Percentiles rank a stretch among this genome's conserved stretches.
Conservation (phyloP, 2,113 vertebrate genomes). For the Aspiorhynchus laticeps region DNA sequence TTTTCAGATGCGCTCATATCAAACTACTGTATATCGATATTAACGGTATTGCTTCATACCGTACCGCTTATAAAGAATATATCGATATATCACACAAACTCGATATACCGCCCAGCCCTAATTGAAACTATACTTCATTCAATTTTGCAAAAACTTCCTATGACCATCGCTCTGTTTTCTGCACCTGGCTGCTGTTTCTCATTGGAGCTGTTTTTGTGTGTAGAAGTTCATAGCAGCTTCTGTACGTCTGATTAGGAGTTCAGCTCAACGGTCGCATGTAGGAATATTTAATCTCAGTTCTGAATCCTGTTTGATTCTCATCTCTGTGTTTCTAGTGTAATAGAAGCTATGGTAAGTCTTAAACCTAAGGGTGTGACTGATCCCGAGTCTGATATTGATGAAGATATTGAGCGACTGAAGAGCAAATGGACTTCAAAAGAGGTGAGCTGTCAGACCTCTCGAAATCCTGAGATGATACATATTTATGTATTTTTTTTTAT, state of each 20-base stretch:
- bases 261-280: not conserved
- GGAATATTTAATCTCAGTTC: not conserved
- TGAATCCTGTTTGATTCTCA: not conserved
- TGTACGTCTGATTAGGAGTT: not conserved
- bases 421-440: slow-evolving; percentile 43
- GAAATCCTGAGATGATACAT: no score
- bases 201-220: not conserved
- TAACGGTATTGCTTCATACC: no score
- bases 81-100: no score
- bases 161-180: not conserved
- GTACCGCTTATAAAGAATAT: no score
- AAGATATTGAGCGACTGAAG: slow-evolving; percentile 12
- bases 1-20: no score
- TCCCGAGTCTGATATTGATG: slow-evolving; percentile 24
- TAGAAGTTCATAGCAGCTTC: not conserved
- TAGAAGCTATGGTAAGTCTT: not conserved
- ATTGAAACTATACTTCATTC: not conserved
- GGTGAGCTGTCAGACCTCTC: no score
- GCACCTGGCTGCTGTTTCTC: not conserved
- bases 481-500: no score
- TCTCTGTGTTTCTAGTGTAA: slow-evolving; percentile 10
- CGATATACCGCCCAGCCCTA: no score
- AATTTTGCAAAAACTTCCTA: not conserved
- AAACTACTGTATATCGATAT: no score
- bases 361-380: not conserved